These are phyloP conservation scores for Danaus plexippus DNA, from an alignment of 1,140 invertebrate genomes.

Conservation along the genomic window DNA sequence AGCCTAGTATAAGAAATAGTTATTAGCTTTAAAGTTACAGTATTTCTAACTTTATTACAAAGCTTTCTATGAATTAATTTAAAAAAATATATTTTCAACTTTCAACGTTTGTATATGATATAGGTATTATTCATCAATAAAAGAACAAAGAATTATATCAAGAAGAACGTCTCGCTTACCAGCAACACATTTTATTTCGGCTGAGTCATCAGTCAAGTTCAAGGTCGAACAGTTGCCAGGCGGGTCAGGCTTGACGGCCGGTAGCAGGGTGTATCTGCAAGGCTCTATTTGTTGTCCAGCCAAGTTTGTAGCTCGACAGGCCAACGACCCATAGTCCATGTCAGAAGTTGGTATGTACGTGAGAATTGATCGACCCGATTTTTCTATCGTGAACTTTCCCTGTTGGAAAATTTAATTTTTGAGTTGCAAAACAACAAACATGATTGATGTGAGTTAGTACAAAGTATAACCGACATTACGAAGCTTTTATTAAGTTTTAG, in stretches of 20 bases:
- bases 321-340: slow-evolving; percentile 79
- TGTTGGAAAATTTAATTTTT: slow-evolving; percentile 25
- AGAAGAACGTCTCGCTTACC: slow-evolving; percentile 34
- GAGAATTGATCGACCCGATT: slow-evolving; percentile 74
- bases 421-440: slow-evolving; percentile 5
- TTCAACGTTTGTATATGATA: too few species aligned
- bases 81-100: too few species aligned
- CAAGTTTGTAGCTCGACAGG: slow-evolving; percentile 78
- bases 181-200: slow-evolving; percentile 72
- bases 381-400: slow-evolving; percentile 46
- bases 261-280: slow-evolving; percentile 79
- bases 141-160: not conserved
- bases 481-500: too few species aligned
- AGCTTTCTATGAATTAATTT: too few species aligned
- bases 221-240: slow-evolving; percentile 82
- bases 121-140: not conserved
- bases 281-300: slow-evolving; percentile 79
- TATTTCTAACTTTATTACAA: too few species aligned
- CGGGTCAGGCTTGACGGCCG: slow-evolving; percentile 82
- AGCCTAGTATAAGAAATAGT: slow-evolving; percentile 70
- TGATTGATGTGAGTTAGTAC: too few species aligned
- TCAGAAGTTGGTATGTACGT: slow-evolving; percentile 85
- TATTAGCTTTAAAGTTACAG: too few species aligned
- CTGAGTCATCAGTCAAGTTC: slow-evolving; percentile 83
- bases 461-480: too few species aligned